These are phyloP conservation scores for Zhuqinia jingwanae DNA, from an alignment of 2,888 invertebrate genomes.

Conservation along the genomic window DNA sequence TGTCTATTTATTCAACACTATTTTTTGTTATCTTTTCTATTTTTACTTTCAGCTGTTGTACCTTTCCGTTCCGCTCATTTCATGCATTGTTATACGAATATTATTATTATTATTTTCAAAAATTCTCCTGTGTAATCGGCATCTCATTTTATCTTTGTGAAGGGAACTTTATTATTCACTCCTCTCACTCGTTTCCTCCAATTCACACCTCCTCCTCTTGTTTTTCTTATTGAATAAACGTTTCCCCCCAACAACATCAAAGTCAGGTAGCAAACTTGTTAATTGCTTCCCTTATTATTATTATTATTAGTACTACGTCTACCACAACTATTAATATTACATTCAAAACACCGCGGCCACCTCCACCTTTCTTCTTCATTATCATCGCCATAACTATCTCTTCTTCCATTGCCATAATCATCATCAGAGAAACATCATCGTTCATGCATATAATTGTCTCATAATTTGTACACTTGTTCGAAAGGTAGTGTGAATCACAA, in stretches of 20 bases:
- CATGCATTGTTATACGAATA: background rate
- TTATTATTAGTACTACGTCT: too few species aligned
- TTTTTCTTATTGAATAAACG: background rate
- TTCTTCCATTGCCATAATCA: background rate
- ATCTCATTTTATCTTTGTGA: background rate
- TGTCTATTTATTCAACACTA: too few species aligned
- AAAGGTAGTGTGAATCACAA: too few species aligned
- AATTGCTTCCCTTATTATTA: conserved; percentile 34
- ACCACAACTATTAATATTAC: too few species aligned
- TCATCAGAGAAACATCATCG: background rate
- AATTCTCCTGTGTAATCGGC: background rate
- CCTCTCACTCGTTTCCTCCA: conserved; percentile 26
- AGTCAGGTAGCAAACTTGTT: conserved; percentile 37
- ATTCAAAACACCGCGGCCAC: background rate
- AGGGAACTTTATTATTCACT: background rate
- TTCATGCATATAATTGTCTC: background rate
- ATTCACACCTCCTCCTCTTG: conserved; percentile 24
- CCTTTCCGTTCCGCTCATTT: too few species aligned
- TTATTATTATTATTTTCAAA: too few species aligned
- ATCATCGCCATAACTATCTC: background rate
- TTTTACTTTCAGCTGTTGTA: too few species aligned
- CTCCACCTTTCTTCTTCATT: background rate
- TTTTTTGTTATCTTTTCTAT: too few species aligned
- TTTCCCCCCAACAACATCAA: too few species aligned
- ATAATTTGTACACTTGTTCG: too few species aligned